Base-by-base conservation (phyloP, 2,888 invertebrate species). In the Volucella zonaria region DNA sequence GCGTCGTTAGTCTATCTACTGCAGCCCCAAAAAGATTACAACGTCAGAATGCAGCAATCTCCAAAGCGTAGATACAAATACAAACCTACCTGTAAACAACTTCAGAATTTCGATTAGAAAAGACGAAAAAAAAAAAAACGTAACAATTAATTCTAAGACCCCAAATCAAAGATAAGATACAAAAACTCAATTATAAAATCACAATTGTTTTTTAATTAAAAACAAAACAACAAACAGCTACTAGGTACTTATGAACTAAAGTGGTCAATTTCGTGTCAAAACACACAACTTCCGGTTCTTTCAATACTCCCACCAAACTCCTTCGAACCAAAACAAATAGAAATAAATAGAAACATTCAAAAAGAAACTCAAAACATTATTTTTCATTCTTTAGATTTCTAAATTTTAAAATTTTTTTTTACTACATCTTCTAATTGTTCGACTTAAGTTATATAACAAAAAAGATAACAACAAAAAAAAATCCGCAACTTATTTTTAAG, bases 201-300 rank as follows among this genome's bases (percentile, higher is more conserved):
- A 51, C 47, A 68, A 38, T 80, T 59, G 23, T 3, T 45, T 56
- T 75, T 51, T 9, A 75, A 64, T 68, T 42, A 51, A 61, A 58
- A 3, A 11, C 14, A 9, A 58, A 47, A 8, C 15, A 38, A 49
- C 6, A 54, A 23, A 31, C 31, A 31, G 6, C 31, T 6, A 31
- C 31, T 31, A 51, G 49, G 12, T 2, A 42, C 8, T 47, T 38
- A 14, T 51, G 9, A 18, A 12, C 54, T 45, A 23, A 23, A 23
- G 23, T 31, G 31, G 31, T 31, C 4, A 6, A 31, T 31, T 3
- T 6, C 31, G 43, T 47, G 18, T n/a, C 12, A 18, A 52, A 49
- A 49, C 49, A 49, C 14, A 49, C n/a, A 49, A 49, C 49, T 14
- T 0, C 23, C 15, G 23, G 54, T 23, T 18, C 15, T 11, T 2